phyloP scores from a whole-genome alignment of 2,113 vertebrate species.

The Charina bottae region DNA sequence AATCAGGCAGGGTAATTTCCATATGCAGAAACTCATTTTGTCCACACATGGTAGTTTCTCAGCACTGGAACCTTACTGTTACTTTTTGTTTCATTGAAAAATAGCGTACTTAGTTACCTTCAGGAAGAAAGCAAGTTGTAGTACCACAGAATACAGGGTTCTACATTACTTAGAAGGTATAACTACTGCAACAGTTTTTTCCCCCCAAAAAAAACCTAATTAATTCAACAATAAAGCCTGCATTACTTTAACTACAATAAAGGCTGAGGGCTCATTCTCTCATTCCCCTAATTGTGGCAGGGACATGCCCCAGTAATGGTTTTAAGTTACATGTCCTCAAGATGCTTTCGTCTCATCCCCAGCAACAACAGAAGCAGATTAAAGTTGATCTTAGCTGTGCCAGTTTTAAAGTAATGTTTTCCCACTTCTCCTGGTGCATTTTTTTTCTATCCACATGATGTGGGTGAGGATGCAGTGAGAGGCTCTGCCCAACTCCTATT shows the following conservation, averaged over 20 bases:
- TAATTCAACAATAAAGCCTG: not conserved
- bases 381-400: not conserved
- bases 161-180: constrained; percentile 55
- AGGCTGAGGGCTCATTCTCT: not conserved
- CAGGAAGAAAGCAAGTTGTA: not conserved
- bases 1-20: not conserved
- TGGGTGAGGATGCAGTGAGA: not conserved
- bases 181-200: constrained; percentile 58
- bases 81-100: not conserved
- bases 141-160: constrained; percentile 14
- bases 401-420: not conserved
- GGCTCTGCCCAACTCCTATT: not conserved
- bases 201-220: constrained; percentile 16
- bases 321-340: not conserved
- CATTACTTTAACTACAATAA: not conserved
- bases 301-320: not conserved
- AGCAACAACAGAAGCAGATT: not conserved
- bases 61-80: not conserved
- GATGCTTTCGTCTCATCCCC: not conserved
- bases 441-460: not conserved
- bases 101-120: not conserved
- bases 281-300: not conserved
- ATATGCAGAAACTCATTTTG: not conserved
- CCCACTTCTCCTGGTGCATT: not conserved
- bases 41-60: not conserved